These are phyloP conservation scores for Poecile atricapillus DNA, from an alignment of 2,113 vertebrate genomes.

Conservation along the genomic window DNA sequence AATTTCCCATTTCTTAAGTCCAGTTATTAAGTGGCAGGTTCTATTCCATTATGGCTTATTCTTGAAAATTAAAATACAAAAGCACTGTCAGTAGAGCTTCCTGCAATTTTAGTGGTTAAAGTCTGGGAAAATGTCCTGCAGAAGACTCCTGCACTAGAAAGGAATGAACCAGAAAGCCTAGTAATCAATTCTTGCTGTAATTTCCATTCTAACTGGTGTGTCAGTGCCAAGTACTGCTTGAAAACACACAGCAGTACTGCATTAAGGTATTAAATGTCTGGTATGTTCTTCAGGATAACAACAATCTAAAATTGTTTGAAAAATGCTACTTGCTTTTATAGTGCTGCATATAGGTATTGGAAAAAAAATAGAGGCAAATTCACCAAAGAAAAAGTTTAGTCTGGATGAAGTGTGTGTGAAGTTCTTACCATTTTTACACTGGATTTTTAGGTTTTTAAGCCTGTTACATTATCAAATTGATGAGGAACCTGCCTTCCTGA, in stretches of 20 bases:
- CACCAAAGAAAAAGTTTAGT: background rate
- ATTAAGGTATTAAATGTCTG: background rate
- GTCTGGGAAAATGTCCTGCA: background rate
- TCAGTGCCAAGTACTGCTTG: background rate
- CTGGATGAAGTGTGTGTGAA: background rate
- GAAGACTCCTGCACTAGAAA: background rate
- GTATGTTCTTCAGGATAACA: background rate
- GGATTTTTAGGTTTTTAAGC: background rate
- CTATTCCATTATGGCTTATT: background rate
- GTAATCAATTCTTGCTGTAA: background rate
- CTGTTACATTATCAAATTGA: background rate
- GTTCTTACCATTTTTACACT: background rate
- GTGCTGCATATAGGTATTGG: background rate
- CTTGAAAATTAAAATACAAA: background rate
- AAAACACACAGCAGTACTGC: background rate
- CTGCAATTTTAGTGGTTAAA: background rate
- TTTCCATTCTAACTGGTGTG: background rate
- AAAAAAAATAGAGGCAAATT: background rate
- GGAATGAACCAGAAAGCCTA: background rate
- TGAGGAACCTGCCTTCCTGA: background rate
- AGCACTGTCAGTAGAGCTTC: background rate
- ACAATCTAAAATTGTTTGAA: background rate
- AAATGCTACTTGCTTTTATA: background rate
- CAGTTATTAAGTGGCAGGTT: background rate
- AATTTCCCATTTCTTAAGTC: background rate